Conservation (phyloP, 2,797 vertebrate species). For the Craterocephalus amniculus region DNA sequence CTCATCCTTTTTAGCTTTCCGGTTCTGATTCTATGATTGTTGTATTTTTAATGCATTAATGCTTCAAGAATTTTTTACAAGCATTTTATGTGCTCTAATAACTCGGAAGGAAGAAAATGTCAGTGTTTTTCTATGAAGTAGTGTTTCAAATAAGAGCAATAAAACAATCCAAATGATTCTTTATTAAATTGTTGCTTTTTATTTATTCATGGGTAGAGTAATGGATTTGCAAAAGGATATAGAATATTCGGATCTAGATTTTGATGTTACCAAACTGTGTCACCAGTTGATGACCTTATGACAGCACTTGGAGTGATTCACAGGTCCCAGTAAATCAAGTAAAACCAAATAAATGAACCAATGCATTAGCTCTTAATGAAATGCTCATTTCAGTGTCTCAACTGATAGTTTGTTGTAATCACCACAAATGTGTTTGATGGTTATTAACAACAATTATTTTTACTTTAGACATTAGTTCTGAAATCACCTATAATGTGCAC, state of each 20-base stretch:
- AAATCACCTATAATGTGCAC: background rate
- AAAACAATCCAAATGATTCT: slow-evolving; percentile 67
- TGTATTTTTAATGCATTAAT: slow-evolving; percentile 45
- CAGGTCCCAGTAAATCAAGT: too few species aligned
- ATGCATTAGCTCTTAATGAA: too few species aligned
- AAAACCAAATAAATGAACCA: too few species aligned
- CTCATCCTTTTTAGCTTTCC: slow-evolving; percentile 45
- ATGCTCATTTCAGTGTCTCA: too few species aligned
- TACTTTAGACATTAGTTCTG: too few species aligned
- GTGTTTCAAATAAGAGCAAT: slow-evolving; percentile 61
- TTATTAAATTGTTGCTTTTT: slow-evolving; percentile 21
- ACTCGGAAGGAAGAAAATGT: slow-evolving; percentile 40
- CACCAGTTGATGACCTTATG: too few species aligned
- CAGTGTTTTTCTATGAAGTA: slow-evolving; percentile 40
- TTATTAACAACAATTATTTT: too few species aligned
- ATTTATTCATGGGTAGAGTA: background rate
- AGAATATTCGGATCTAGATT: background rate
- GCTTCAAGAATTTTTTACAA: slow-evolving; percentile 67
- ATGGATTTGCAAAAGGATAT: background rate
- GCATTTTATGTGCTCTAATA: slow-evolving; percentile 42
- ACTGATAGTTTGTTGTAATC: too few species aligned
- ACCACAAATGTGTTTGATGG: too few species aligned
- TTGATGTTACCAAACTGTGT: too few species aligned
- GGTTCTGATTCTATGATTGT: slow-evolving; percentile 38
- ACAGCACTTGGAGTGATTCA: too few species aligned